These are phyloP conservation scores for Drosophila infuscata DNA, from an alignment of 2,888 invertebrate genomes.

Conservation along the genomic window DNA sequence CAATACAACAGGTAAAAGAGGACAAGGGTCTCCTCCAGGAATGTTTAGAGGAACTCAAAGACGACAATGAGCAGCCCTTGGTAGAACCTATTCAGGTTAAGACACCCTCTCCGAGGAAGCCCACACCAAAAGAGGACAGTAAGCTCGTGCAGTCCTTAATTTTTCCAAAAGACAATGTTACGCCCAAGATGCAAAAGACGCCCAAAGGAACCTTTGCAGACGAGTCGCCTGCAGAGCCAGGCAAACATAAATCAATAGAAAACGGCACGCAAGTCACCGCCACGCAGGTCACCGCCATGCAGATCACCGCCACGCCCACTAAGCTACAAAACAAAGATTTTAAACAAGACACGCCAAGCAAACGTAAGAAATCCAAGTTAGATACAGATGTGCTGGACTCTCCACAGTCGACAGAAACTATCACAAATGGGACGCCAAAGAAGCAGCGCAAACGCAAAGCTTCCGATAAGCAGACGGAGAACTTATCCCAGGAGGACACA, in stretches of 20 bases:
- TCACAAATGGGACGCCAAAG: slow-evolving; percentile 16
- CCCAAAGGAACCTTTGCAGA: neutral
- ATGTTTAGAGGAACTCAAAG: no score
- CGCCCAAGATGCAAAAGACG: neutral
- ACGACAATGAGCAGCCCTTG: neutral
- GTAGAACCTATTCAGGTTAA: neutral
- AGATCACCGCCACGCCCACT: neutral
- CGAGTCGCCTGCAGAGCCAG: neutral
- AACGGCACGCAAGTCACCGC: neutral
- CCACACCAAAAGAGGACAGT: neutral
- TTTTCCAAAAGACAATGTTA: neutral
- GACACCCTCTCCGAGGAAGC: neutral
- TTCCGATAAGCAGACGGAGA: neutral
- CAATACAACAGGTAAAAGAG: neutral
- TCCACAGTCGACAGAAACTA: neutral
- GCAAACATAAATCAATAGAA: neutral
- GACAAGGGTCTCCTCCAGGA: no score
- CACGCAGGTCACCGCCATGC: no score
- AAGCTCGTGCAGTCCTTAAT: neutral
- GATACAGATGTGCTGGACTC: neutral
- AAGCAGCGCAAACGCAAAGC: slow-evolving; percentile 9
- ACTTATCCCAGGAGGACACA: slow-evolving; percentile 3
- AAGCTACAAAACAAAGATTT: neutral
- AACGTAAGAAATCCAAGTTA: neutral
- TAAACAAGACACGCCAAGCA: neutral